These are phyloP conservation scores for Melinaea marsaeus DNA, from an alignment of 2,888 invertebrate genomes.

Conservation along the genomic window DNA sequence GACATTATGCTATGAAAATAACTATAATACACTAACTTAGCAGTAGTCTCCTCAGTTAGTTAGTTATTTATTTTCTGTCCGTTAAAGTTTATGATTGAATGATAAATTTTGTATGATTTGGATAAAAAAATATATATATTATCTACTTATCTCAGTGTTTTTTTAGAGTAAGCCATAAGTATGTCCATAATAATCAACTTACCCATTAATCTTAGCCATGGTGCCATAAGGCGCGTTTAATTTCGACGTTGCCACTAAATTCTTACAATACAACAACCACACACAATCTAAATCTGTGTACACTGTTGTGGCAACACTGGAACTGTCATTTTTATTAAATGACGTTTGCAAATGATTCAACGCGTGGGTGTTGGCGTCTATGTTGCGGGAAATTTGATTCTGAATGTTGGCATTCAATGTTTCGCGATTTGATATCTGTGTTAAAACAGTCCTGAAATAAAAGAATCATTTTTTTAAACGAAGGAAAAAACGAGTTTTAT, in stretches of 20 bases:
- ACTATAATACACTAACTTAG: too few relatives aligned
- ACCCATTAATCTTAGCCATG: conserved; percentile 80
- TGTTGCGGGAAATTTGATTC: conserved; percentile 56
- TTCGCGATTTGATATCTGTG: conserved; percentile 54
- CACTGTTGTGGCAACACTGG: conserved; percentile 42
- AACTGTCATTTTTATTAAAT: conserved; percentile 41
- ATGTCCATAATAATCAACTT: conserved; percentile 25
- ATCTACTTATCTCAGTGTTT: too few relatives aligned
- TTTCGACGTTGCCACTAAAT: conserved; percentile 73
- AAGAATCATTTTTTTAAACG: background rate
- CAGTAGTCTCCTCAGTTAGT: too few relatives aligned
- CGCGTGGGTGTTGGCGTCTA: conserved; percentile 60
- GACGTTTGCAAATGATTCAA: conserved; percentile 59
- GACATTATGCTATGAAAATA: too few relatives aligned
- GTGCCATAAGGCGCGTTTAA: conserved; percentile 75
- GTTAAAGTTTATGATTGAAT: too few relatives aligned
- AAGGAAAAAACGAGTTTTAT: too few relatives aligned
- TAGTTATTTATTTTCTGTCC: too few relatives aligned
- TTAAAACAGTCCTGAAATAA: conserved; percentile 53
- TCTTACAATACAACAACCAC: conserved; percentile 78
- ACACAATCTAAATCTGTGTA: conserved; percentile 76
- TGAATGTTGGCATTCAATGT: conserved; percentile 43
- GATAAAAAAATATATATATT: too few relatives aligned
- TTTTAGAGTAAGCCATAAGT: background rate
- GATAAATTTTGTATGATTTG: too few relatives aligned